Percentiles rank a stretch among this genome's conserved stretches.
Conservation (phyloP, 2,888 invertebrate genomes). For the Rhyacophila evoluta region DNA sequence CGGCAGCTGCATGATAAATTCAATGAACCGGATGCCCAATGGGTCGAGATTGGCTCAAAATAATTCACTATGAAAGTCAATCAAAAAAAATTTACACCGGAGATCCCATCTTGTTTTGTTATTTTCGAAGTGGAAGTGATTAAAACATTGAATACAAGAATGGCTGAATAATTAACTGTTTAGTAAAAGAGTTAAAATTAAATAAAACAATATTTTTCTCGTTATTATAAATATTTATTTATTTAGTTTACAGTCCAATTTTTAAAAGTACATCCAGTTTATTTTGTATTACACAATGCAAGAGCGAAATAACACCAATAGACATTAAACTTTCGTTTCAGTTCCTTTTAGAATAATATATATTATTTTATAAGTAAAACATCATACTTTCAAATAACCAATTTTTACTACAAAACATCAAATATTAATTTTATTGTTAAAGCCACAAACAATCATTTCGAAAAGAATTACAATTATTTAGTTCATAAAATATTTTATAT, state of each 20-base stretch:
- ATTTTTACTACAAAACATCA: background rate
- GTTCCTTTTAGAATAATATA: slow-evolving; percentile 24
- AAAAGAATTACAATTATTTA: background rate
- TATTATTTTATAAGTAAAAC: slow-evolving; percentile 10
- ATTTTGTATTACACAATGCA: slow-evolving; percentile 6
- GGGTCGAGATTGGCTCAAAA: too few relatives aligned
- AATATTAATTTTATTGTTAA: background rate
- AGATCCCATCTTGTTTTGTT: too few relatives aligned
- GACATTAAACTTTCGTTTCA: slow-evolving; percentile 25
- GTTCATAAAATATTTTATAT: background rate
- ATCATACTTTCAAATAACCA: background rate
- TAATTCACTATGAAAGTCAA: too few relatives aligned
- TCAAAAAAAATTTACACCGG: too few relatives aligned
- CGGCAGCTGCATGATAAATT: too few relatives aligned
- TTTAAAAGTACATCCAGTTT: slow-evolving; percentile 28
- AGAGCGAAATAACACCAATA: slow-evolving; percentile 30
- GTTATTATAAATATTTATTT: slow-evolving; percentile 39
- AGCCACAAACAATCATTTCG: background rate
- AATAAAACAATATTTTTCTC: background rate
- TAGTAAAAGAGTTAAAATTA: background rate
- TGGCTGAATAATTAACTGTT: too few relatives aligned
- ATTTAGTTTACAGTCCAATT: slow-evolving; percentile 40
- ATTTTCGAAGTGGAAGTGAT: too few relatives aligned
- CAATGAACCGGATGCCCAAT: too few relatives aligned
- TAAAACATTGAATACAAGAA: too few relatives aligned